phyloP scores from a whole-genome alignment of 2,888 invertebrate species.

The Dolichomitus sp. region DNA sequence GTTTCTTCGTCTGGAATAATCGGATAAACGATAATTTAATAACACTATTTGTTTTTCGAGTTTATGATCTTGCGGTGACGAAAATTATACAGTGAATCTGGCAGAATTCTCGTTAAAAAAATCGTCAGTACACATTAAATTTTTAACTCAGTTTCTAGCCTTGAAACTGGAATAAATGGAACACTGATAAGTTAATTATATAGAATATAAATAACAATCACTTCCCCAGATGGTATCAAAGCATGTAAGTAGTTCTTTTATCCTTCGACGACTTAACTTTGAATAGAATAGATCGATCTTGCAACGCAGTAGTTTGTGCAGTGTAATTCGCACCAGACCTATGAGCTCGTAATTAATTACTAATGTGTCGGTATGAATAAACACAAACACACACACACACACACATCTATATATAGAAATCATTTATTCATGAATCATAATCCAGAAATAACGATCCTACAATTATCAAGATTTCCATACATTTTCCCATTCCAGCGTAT shows the following conservation, averaged over 20 bases:
- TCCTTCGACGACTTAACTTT: slow-evolving; percentile 29
- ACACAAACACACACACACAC: neutral
- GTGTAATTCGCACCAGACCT: neutral
- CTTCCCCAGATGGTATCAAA: neutral
- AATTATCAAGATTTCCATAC: slow-evolving; percentile 35
- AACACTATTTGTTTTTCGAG: neutral
- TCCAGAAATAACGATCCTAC: slow-evolving; percentile 48
- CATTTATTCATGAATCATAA: slow-evolving; percentile 55
- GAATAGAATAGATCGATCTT: slow-evolving; percentile 6
- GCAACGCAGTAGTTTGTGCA: neutral
- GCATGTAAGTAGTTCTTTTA: neutral
- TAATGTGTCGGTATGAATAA: neutral
- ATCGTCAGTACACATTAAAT: neutral
- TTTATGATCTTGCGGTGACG: neutral
- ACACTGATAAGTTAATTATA: slow-evolving; percentile 9
- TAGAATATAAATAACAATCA: slow-evolving; percentile 9
- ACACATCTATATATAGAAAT: neutral
- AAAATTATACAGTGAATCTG: neutral
- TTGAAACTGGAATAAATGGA: slow-evolving; percentile 15
- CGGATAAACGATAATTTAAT: neutral
- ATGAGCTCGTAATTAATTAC: slow-evolving; percentile 25
- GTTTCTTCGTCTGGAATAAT: slow-evolving; percentile 19
- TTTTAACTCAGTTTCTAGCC: neutral
- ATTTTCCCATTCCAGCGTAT: slow-evolving; percentile 9
- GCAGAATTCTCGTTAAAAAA: neutral